Percentiles rank a stretch among this genome's conserved stretches.
These are phyloP conservation scores for Zapus hudsonius DNA, from an alignment of 2,113 vertebrate genomes.

Conservation along the genomic window DNA sequence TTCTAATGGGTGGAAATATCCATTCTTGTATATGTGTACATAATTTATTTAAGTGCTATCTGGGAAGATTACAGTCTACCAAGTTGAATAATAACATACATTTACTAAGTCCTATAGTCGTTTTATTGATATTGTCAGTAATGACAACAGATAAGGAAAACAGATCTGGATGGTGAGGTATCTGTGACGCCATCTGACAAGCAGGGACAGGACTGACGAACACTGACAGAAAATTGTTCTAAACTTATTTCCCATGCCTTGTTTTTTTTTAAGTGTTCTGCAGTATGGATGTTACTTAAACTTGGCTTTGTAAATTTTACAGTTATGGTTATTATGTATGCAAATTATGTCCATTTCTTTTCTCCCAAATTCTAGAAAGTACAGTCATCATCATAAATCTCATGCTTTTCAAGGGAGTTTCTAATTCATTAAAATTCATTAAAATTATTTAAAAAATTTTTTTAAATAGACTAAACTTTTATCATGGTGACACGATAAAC, in stretches of 20 bases:
- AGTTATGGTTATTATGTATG: slow-evolving; percentile 23
- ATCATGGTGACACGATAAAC: slow-evolving; percentile 37
- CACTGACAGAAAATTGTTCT: background rate
- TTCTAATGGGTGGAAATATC: slow-evolving; percentile 29
- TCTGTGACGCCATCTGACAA: slow-evolving; percentile 3
- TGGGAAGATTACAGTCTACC: slow-evolving; percentile 43
- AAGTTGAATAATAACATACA: slow-evolving; percentile 39
- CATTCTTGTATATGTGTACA: background rate
- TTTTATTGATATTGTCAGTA: slow-evolving; percentile 55
- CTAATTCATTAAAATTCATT: slow-evolving; percentile 64
- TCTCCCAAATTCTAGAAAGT: slow-evolving; percentile 4
- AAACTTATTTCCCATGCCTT: background rate
- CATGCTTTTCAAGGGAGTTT: slow-evolving; percentile 37
- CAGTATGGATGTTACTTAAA: background rate
- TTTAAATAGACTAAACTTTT: slow-evolving; percentile 56
- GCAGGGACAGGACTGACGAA: background rate
- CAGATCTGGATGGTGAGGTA: background rate
- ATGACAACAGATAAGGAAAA: slow-evolving; percentile 49
- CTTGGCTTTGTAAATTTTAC: slow-evolving; percentile 38
- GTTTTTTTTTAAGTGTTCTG: slow-evolving; percentile 2
- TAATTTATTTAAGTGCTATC: slow-evolving; percentile 54
- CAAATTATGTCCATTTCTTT: slow-evolving; percentile 37
- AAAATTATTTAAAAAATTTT: no score
- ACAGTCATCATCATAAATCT: background rate
- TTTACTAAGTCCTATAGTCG: slow-evolving; percentile 26